phyloP scores from a whole-genome alignment of 2,888 invertebrate species.

The Tenthredo mesomela region DNA sequence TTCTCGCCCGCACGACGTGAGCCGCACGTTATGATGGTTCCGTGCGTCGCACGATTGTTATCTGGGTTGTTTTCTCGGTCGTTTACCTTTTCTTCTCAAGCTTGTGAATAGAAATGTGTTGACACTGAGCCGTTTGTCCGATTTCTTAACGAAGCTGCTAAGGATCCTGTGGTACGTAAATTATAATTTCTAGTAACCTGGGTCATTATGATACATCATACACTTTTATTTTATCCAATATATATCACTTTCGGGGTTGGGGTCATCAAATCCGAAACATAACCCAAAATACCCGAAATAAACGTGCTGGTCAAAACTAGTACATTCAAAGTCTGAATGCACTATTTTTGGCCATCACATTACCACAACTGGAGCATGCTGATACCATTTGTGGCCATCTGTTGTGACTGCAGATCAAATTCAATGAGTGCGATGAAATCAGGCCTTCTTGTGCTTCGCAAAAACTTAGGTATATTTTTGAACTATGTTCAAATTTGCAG shows the following conservation, averaged over 20 bases:
- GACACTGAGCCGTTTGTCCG: neutral
- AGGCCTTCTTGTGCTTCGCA: neutral
- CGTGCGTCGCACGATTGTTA: too few relatives aligned
- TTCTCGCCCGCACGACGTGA: too few relatives aligned
- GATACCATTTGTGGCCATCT: constrained; percentile 35
- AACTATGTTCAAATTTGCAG: neutral
- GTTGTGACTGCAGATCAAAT: neutral
- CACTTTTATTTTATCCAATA: neutral
- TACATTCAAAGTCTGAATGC: neutral
- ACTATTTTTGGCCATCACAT: constrained; percentile 16
- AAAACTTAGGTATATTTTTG: constrained; percentile 18
- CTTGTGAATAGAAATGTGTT: neutral
- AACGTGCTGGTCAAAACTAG: constrained; percentile 20
- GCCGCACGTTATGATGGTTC: too few relatives aligned
- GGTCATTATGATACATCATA: neutral
- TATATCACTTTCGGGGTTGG: neutral
- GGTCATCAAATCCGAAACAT: neutral
- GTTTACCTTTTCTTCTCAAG: neutral
- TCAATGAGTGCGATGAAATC: neutral
- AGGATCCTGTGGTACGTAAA: neutral
- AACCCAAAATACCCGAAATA: constrained; percentile 8
- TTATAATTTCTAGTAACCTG: neutral
- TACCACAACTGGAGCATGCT: constrained; percentile 20
- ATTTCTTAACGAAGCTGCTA: neutral
- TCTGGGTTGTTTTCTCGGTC: neutral